Base-by-base conservation (phyloP, 1,140 invertebrate species). In the Heterodera schachtii region DNA sequence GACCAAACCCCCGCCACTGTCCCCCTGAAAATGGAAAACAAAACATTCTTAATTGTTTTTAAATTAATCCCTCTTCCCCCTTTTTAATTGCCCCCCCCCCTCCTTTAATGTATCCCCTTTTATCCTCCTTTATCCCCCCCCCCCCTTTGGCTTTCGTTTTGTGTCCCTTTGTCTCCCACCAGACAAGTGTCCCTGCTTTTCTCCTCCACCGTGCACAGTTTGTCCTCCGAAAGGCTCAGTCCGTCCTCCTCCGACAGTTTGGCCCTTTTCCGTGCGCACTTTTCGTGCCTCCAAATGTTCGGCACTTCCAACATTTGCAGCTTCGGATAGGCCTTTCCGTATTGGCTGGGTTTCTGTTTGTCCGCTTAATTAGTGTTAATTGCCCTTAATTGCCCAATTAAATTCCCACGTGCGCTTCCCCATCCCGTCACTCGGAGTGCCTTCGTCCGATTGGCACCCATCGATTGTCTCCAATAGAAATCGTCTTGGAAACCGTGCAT, bases 1-100 rank as follows among this genome's bases (percentile, higher is more conserved):
- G 21, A 76, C 44, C 57, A 76, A 43, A 19, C 75, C 75, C 41
- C 75, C 75, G 43, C 75, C 75, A 21, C 75, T 76, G 7, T 76
- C 75, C 3, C 75, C 75, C 75, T 76, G 57, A 47, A n/a, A 47
- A 75, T 16, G n/a, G 52, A 5, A 21, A 9, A 9, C 41, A 64
- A n/a, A 52, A n/a, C 57, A 8, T 9, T 41, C n/a, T n/a, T 31
- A n/a, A 43, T 74, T 43, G 5, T 2, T 41, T 21, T 21, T 19
- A 19, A 41, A 31, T 74, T 44, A 8, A 52, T 6, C 49, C 11
- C 57, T 1, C 57, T 4, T 4, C 1, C 16, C 57, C 13, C 8
- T 60, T 2, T 2, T 4, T 60, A 13, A 60, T 60, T 19, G 13
- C 57, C 57, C 57, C 57, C 6, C 57, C 57, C 57, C 57, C 13